phyloP scores from a whole-genome alignment of 2,113 vertebrate species.

The Atrichornis clamosus region DNA sequence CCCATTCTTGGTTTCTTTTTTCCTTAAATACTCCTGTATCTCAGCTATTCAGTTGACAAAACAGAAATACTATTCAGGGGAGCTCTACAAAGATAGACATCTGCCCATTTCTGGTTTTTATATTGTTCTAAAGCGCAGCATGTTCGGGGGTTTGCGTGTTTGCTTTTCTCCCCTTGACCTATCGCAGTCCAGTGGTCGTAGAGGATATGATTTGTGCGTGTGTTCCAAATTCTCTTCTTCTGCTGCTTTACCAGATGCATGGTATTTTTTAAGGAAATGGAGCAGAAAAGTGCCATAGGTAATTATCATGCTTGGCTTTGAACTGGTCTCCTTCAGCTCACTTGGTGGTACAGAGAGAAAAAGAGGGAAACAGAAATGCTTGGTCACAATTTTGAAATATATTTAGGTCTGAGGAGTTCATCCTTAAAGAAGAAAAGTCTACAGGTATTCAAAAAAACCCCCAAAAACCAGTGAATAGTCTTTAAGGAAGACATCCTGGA shows the following conservation, averaged over 20 bases:
- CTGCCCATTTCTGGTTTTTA: not conserved
- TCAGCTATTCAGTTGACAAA: not conserved
- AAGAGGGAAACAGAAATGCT: not conserved
- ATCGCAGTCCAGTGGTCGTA: not conserved
- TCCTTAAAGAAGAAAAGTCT: not conserved
- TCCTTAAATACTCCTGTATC: not conserved
- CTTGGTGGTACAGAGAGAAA: not conserved
- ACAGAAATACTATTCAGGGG: not conserved
- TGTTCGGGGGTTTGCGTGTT: not conserved
- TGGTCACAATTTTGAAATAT: not conserved
- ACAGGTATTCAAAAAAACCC: not conserved
- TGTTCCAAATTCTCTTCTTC: not conserved
- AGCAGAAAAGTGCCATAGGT: not conserved
- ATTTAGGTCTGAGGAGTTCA: not conserved
- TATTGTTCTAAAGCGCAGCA: not conserved
- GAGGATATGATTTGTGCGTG: not conserved
- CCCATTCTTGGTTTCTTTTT: not conserved
- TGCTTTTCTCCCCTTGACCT: not conserved
- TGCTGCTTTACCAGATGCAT: not conserved
- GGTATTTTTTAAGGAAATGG: not conserved
- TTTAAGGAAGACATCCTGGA: not conserved
- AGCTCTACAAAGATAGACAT: not conserved
- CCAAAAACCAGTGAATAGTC: not conserved
- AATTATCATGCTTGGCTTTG: not conserved
- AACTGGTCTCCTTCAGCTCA: not conserved